Conservation (phyloP, 2,113 vertebrate genomes). For the Haliaeetus leucogaster region DNA sequence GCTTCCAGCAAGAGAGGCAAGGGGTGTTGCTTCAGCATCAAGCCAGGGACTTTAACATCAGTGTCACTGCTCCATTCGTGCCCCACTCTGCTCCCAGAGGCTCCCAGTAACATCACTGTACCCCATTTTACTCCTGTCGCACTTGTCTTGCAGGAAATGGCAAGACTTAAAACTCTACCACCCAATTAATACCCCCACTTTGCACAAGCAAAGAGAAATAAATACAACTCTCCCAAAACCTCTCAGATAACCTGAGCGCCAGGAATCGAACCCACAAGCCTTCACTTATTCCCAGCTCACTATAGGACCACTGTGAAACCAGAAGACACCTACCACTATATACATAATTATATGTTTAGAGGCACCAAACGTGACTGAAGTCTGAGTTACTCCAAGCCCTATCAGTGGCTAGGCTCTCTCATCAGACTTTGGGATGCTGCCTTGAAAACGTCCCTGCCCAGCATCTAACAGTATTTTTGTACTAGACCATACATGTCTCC, state of each 20-base stretch:
- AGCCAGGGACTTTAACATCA: neutral
- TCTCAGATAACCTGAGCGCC: neutral
- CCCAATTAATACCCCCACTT: neutral
- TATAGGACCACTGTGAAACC: neutral
- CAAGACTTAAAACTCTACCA: neutral
- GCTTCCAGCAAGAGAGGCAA: neutral
- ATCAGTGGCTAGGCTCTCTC: neutral
- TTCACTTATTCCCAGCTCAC: neutral
- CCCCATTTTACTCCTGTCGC: neutral
- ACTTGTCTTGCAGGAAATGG: neutral
- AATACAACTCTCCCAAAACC: neutral
- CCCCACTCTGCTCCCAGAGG: neutral
- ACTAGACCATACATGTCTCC: neutral
- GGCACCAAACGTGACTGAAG: neutral
- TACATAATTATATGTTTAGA: neutral
- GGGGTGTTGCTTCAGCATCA: neutral
- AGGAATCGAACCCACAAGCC: neutral
- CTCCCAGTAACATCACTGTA: neutral
- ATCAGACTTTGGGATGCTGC: neutral
- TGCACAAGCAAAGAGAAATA: neutral
- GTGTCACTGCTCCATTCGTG: neutral
- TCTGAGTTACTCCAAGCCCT: neutral
- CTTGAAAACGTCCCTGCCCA: neutral
- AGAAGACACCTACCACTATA: neutral
- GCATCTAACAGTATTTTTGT: neutral